These are phyloP conservation scores for Panthera leo DNA, from an alignment of 2,113 vertebrate species.

Conservation along the genomic window DNA sequence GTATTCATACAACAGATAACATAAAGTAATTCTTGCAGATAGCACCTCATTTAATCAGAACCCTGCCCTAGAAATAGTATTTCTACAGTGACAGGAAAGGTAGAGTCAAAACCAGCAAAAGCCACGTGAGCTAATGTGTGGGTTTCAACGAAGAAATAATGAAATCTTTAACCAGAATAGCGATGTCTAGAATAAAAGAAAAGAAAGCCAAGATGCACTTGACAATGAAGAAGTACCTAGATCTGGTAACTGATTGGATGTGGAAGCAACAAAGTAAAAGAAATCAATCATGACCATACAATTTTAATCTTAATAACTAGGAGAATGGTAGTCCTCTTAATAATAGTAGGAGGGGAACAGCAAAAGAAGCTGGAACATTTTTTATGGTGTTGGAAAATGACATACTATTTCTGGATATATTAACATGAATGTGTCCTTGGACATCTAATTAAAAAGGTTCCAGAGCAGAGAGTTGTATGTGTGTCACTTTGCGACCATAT, in stretches of 20 bases:
- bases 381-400: background rate
- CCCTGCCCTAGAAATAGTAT: background rate
- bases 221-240: background rate
- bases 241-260: background rate
- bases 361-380: background rate
- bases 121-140: background rate
- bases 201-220: background rate
- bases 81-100: background rate
- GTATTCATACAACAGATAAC: background rate
- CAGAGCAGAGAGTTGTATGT: background rate
- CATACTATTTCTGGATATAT: background rate
- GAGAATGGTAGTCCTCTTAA: background rate
- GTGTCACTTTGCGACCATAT: background rate
- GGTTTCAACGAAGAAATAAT: background rate
- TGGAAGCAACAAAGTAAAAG: conserved; percentile 5
- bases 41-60: background rate
- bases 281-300: background rate
- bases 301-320: background rate
- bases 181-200: background rate
- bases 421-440: background rate
- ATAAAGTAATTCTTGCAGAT: background rate
- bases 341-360: background rate
- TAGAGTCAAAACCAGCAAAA: background rate
- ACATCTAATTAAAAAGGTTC: background rate
- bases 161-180: background rate